Conservation (phyloP, 2,113 vertebrate genomes). For the Zootoca vivipara region DNA sequence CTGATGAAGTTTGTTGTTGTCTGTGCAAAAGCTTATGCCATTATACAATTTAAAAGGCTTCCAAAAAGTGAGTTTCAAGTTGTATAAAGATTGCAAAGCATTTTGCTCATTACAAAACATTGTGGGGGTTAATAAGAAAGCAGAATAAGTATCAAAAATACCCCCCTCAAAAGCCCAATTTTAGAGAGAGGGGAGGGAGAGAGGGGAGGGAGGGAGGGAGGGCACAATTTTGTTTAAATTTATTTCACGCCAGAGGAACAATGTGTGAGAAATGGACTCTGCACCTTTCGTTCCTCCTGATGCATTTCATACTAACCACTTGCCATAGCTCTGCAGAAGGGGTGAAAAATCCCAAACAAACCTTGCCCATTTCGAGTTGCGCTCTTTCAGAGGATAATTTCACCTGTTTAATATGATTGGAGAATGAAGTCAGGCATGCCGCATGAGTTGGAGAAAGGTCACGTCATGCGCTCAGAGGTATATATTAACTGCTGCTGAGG, state of each 20-base stretch:
- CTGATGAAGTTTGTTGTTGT: too few relatives aligned
- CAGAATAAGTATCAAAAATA: conserved; percentile 1
- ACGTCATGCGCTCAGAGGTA: conserved; percentile 79
- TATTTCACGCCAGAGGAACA: conserved; percentile 30
- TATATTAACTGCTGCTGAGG: conserved; percentile 77
- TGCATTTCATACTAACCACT: conserved; percentile 75
- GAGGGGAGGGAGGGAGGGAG: not conserved
- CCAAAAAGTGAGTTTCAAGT: too few relatives aligned
- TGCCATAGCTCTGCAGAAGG: conserved; percentile 66
- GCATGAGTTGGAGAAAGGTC: conserved; percentile 80
- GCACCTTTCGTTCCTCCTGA: conserved; percentile 42
- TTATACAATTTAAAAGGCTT: too few relatives aligned
- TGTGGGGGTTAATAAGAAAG: not conserved
- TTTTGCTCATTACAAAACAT: too few relatives aligned
- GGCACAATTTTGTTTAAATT: conserved; percentile 10
- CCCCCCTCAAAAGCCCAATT: not conserved
- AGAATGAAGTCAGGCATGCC: conserved; percentile 81
- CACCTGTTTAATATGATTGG: conserved; percentile 82
- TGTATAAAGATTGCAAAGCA: too few relatives aligned
- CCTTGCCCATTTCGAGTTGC: conserved; percentile 76
- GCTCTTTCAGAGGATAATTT: conserved; percentile 82
- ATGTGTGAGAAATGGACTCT: conserved; percentile 39
- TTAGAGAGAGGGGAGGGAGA: too few relatives aligned
- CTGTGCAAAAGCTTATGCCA: too few relatives aligned
- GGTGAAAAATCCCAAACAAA: not conserved